Base-by-base conservation (phyloP, 2,797 vertebrate genomes). In the Lithobates sylvaticus region DNA sequence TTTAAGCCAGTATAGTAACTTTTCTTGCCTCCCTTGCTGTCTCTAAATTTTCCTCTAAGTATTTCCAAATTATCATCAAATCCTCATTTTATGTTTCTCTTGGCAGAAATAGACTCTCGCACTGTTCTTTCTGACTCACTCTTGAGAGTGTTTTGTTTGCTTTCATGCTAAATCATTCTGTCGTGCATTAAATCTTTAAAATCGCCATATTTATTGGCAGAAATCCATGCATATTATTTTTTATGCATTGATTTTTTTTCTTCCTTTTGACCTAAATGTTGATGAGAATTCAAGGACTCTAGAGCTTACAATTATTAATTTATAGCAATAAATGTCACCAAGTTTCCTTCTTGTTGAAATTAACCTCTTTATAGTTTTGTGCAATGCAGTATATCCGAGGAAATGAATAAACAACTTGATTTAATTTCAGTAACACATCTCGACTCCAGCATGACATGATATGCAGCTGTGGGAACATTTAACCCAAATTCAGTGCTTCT, bases 101-200 rank as follows among this genome's bases (percentile, higher is more conserved):
- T 86, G 78, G 84, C 84, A 86, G 78, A 86, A 86, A 76, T 82
- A 67, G 32, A 72, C 78, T 81, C 78, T 86, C 67, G 64, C 67
- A 76, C 78, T 86, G 84, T 86, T 86, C 78, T 81, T 72, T 76
- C 78, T 72, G 84, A 81, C 78, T 86, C 73, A 76, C 84, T 86
- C 73, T 79, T 86, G 84, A 86, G 84, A 86, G 78, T 76, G 78
- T 82, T 86, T 81, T 82, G 78, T 86, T 82, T 72, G 73, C 78
- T 61, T 86, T 82, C 34, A 65, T 58, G 65, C 84, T 86, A 86
- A 86, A 86, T 86, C 84, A 86, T 86, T 86, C 68, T 86, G 78
- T 82, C 73, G 74, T 82, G 79, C 84, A 86, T 86, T 86, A 86
- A 86, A 86, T 86, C 84, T 86, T 86, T 86, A 82, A 81, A 86